Conservation (phyloP, 2,113 vertebrate genomes). For the Otus sunia region DNA sequence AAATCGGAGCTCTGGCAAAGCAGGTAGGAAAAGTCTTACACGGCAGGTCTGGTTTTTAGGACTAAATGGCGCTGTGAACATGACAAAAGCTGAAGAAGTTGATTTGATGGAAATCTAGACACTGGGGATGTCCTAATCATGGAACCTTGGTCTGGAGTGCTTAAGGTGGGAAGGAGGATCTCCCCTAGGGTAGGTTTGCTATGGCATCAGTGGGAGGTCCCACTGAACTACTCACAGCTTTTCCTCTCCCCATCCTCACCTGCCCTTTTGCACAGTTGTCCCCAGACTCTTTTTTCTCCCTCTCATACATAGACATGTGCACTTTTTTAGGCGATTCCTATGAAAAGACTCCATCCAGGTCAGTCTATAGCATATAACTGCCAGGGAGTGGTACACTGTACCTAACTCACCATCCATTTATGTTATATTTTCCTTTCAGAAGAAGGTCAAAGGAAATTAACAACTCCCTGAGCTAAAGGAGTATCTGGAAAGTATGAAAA, state of each 20-base stretch:
- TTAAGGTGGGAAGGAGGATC: background rate
- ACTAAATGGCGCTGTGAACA: background rate
- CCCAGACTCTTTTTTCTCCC: background rate
- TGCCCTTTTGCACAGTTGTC: background rate
- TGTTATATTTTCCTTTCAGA: background rate
- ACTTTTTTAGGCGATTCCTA: background rate
- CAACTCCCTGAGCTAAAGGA: background rate
- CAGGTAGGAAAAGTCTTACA: background rate
- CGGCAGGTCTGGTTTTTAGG: background rate
- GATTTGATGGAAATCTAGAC: background rate
- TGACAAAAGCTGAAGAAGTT: background rate
- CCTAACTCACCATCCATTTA: background rate
- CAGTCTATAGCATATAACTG: background rate
- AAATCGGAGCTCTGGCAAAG: background rate
- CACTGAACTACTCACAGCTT: background rate
- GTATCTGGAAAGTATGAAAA: background rate
- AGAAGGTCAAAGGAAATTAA: background rate
- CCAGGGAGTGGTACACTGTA: background rate
- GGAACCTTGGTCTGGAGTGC: accelerated
- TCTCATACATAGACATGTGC: accelerated
- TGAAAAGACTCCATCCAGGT: background rate
- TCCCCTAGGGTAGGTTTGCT: background rate
- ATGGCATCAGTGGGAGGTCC: background rate
- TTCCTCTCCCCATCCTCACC: background rate
- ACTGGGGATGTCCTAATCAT: background rate